phyloP scores from a whole-genome alignment of 2,797 vertebrate species.

The Sebastolobus alascanus region DNA sequence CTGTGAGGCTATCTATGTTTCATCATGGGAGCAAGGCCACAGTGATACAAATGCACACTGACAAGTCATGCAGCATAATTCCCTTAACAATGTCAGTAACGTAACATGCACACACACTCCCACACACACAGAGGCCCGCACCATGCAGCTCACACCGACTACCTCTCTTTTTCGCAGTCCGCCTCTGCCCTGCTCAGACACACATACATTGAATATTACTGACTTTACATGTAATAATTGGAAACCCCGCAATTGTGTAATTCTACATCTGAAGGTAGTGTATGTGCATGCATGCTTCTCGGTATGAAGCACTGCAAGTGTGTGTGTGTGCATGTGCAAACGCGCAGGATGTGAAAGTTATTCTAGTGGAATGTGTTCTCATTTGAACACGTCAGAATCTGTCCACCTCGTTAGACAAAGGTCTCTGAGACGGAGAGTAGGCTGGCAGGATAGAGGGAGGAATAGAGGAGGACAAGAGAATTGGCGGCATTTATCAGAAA shows the following conservation, averaged over 20 bases:
- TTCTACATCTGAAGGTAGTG: slow-evolving; percentile 14
- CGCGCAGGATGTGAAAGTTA: slow-evolving; percentile 57
- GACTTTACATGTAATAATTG: slow-evolving; percentile 21
- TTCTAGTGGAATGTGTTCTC: slow-evolving; percentile 77
- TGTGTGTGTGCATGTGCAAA: slow-evolving; percentile 5
- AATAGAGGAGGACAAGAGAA: slow-evolving; percentile 28
- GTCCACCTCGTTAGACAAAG: slow-evolving; percentile 58
- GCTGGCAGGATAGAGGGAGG: slow-evolving; percentile 22
- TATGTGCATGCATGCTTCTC: slow-evolving; percentile 5
- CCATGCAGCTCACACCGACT: slow-evolving; percentile 1
- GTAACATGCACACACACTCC: slow-evolving; percentile 20
- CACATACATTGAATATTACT: not conserved
- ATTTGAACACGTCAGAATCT: slow-evolving; percentile 68
- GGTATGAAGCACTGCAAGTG: not conserved
- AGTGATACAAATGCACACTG: slow-evolving; percentile 67
- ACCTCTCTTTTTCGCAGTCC: too few relatives aligned
- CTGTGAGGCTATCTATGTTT: slow-evolving; percentile 58
- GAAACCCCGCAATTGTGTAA: not conserved
- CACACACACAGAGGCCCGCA: slow-evolving; percentile 13
- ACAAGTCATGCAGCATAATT: slow-evolving; percentile 71
- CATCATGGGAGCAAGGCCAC: slow-evolving; percentile 57
- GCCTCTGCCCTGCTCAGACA: not conserved
- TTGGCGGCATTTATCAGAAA: slow-evolving; percentile 41
- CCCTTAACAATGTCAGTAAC: slow-evolving; percentile 66
- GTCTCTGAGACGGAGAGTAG: slow-evolving; percentile 40